phyloP scores from a whole-genome alignment of 2,888 invertebrate genomes.

The Ornithoptera alexandrae region DNA sequence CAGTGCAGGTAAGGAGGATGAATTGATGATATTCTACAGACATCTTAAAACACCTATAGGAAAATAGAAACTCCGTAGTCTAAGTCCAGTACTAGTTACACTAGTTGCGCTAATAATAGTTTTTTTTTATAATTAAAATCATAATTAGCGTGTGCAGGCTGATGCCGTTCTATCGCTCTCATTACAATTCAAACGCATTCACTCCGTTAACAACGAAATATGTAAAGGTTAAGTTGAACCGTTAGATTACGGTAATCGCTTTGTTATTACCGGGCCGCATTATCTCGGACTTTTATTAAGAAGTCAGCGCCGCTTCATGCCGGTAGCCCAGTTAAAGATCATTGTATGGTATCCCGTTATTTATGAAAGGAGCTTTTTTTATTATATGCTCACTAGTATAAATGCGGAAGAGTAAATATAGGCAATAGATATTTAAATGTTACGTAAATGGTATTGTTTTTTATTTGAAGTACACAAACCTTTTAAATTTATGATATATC shows the following conservation, averaged over 20 bases:
- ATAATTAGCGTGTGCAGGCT: constrained; percentile 3
- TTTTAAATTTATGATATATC: no score
- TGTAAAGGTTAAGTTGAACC: constrained; percentile 53
- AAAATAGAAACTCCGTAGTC: no score
- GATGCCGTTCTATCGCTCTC: constrained; percentile 1
- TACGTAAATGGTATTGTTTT: background rate
- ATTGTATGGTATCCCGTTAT: constrained; percentile 18
- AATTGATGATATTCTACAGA: no score
- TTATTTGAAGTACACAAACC: no score
- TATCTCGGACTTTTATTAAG: constrained; percentile 28
- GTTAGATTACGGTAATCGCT: constrained; percentile 58
- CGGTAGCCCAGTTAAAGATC: constrained; percentile 25
- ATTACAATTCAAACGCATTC: constrained; percentile 35
- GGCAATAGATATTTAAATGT: background rate
- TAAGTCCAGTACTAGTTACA: no score
- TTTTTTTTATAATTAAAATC: background rate
- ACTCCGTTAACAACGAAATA: constrained; percentile 44
- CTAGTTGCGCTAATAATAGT: background rate
- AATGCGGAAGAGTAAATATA: background rate
- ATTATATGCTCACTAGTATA: background rate
- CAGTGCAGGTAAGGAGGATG: no score
- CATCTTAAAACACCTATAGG: no score
- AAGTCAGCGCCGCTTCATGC: constrained; percentile 17
- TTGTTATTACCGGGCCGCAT: constrained; percentile 34
- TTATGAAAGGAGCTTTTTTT: background rate